Evolutionary conservation across 30 jellyfish, hydroid and myxozoan species (phyloP).

Genomic region (Aurelia coerulea): DNA sequence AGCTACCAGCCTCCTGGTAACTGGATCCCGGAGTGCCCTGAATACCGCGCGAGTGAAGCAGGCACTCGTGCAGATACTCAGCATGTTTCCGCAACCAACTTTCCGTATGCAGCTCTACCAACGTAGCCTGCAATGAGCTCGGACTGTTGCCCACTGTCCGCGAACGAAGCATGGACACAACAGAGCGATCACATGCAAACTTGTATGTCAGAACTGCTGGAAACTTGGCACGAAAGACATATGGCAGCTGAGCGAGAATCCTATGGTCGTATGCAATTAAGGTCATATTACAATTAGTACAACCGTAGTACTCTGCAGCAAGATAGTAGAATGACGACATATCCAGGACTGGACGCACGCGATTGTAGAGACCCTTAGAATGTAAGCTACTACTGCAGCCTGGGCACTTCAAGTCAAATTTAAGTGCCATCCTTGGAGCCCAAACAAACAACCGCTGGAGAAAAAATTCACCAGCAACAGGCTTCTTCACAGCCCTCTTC

Average conservation of each 20-base stretch:
- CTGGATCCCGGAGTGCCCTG: not conserved
- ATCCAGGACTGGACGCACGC: no score
- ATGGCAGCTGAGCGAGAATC: slow-evolving; percentile 68
- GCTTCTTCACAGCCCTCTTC: no score
- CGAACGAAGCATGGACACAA: slow-evolving; percentile 59
- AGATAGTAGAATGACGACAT: no score
- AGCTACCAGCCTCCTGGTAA: slow-evolving; percentile 9
- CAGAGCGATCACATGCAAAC: slow-evolving; percentile 53
- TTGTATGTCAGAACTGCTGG: slow-evolving; percentile 59
- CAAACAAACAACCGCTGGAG: no score
- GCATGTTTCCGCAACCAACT: slow-evolving; percentile 23
- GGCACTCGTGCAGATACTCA: slow-evolving; percentile 56
- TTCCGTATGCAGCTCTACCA: slow-evolving; percentile 55
- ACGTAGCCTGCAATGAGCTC: slow-evolving; percentile 33
- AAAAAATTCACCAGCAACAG: no score
- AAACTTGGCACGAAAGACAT: not conserved
- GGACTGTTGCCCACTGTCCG: slow-evolving; percentile 67
- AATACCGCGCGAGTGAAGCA: not conserved
- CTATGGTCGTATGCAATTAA: slow-evolving; percentile 25
- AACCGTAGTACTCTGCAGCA: no score
- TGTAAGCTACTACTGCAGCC: no score
- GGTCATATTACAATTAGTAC: slow-evolving; percentile 12
- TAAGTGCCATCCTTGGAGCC: no score
- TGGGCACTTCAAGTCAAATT: no score
- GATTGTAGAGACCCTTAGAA: no score